Evolutionary conservation across 2,888 invertebrate genomes (phyloP), one percentile per base, ranked within the genome.

Genomic region (Neocrepidodera transversa): DNA sequence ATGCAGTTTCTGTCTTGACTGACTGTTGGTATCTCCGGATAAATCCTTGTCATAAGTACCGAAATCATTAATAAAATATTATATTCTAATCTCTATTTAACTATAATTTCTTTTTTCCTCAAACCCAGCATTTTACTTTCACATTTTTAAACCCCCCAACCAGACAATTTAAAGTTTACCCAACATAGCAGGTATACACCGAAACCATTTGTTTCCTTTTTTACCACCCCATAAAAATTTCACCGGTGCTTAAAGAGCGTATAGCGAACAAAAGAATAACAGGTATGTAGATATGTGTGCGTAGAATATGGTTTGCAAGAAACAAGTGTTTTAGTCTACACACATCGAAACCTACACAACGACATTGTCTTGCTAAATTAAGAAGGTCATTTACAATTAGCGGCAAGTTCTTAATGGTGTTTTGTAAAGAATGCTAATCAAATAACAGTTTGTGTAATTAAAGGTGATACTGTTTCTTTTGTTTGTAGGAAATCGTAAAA

Each of bases 341-440:
- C 35, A 26, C 14, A 11, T 14, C 8, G 20, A 57, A 32, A 40
- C 58, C 58, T 53, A 58, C 58, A 53, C 58, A 36, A 48, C 48
- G 58, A 58, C 58, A 58, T 58, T 58, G 58, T 48, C 14, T 47
- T 48, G 11, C 58, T 48, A 53, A 58, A 53, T 53, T 32, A 53
- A 58, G 58, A 48, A 58, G 58, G 58, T 48, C 53, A 48, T 53
- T 47, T 53, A 38, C 40, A 54, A 54, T 54, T 54, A 54, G 54
- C 45, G 53, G 35, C 45, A 6, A 20, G 13, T 16, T 40, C 11
- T 42, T 42, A 42, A 42, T 42, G 42, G 32, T 13, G 18, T 43
- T 53, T 35, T 26, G 45, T 45, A 4, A 45, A 14, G 26, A 54
- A 54, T 47, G 47, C 17, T 17, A 54, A 54, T 16, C 43, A 54